These are phyloP conservation scores for Glossosoma conforme DNA, from an alignment of 1,140 invertebrate species.

Conservation along the genomic window DNA sequence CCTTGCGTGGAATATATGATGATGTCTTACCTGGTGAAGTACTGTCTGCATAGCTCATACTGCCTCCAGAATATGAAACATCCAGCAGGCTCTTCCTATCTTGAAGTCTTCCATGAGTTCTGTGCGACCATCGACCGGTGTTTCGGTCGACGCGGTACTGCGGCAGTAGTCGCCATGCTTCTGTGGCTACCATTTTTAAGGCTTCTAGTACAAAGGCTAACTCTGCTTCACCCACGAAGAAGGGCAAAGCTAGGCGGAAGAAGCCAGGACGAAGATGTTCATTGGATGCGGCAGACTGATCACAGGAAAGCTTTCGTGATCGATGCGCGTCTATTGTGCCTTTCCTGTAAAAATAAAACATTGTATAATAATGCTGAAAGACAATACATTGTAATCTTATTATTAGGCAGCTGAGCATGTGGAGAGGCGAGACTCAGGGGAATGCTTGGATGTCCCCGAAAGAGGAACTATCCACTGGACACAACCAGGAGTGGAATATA, in stretches of 20 bases:
- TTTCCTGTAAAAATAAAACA: too few relatives aligned
- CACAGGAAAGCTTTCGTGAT: too few relatives aligned
- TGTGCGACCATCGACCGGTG: conserved; percentile 86
- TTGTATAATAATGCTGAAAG: too few relatives aligned
- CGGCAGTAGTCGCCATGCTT: conserved; percentile 86
- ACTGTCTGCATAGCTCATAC: conserved; percentile 67
- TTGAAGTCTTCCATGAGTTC: conserved; percentile 70
- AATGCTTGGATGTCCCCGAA: too few relatives aligned
- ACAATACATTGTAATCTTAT: too few relatives aligned
- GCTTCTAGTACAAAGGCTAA: conserved; percentile 79
- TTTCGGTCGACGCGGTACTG: conserved; percentile 81
- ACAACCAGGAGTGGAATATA: too few relatives aligned
- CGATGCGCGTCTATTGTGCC: too few relatives aligned
- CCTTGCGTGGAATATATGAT: too few relatives aligned
- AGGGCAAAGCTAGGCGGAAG: conserved; percentile 78
- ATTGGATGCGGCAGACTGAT: too few relatives aligned
- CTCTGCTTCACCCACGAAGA: conserved; percentile 75
- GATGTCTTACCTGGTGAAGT: conserved; percentile 52
- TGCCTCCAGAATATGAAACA: conserved; percentile 71
- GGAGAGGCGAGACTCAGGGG: too few relatives aligned
- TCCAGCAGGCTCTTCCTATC: conserved; percentile 78
- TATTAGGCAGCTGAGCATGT: too few relatives aligned
- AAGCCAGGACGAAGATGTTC: conserved; percentile 85
- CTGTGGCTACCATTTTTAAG: conserved; percentile 79
- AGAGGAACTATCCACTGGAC: too few relatives aligned